phyloP scores from a whole-genome alignment of 2,797 vertebrate genomes.

The Morus bassanus region DNA sequence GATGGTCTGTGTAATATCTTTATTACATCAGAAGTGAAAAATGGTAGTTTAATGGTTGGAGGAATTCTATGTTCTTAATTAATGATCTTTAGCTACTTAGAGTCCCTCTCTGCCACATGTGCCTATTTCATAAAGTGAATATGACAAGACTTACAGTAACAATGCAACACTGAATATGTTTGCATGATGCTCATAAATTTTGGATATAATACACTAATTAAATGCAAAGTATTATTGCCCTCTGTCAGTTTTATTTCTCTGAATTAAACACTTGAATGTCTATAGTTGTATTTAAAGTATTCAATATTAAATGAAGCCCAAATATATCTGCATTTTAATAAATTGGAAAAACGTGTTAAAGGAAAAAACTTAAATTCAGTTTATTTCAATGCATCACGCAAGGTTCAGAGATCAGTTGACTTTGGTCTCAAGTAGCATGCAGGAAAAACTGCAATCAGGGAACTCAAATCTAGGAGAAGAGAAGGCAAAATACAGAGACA shows the following conservation, averaged over 20 bases:
- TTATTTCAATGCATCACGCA: not conserved
- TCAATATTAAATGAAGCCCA: not conserved
- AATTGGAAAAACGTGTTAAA: not conserved
- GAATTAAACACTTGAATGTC: not conserved
- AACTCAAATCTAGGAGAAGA: not conserved
- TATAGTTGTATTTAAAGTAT: not conserved
- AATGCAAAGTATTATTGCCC: not conserved
- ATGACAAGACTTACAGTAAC: not conserved
- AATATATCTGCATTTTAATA: not conserved
- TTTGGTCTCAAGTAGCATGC: not conserved
- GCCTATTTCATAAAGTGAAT: not conserved
- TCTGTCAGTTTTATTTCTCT: not conserved
- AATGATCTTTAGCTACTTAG: not conserved
- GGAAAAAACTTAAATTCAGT: not conserved
- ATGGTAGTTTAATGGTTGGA: not conserved
- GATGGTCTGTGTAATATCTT: not conserved
- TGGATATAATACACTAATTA: not conserved
- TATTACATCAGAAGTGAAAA: not conserved
- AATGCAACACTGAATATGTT: not conserved
- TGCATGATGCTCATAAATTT: not conserved
- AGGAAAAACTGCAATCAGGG: not conserved
- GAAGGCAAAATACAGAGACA: not conserved
- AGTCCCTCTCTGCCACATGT: not conserved
- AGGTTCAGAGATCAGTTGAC: not conserved
- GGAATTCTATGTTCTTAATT: not conserved